Evolutionary conservation across 2,797 vertebrate species (phyloP).

Genomic region (Falco columbarius): DNA sequence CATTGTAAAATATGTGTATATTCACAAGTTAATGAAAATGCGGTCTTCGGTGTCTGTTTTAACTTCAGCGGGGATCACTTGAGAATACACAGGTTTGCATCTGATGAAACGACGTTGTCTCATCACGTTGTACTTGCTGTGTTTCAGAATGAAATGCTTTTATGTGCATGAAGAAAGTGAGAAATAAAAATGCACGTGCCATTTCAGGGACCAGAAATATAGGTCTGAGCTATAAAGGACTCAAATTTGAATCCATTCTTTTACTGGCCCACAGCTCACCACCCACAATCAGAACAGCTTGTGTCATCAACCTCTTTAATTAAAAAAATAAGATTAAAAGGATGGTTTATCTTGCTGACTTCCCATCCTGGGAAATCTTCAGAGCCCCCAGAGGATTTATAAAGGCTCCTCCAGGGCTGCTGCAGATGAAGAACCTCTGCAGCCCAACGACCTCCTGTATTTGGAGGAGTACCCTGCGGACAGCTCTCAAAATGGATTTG

Average conservation of each 20-base stretch:
- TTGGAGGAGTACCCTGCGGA: neutral
- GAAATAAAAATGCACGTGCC: rapidly evolving
- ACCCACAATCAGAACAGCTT: neutral
- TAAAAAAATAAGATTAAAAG: constrained; percentile 8
- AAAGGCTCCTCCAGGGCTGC: neutral
- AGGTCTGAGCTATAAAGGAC: neutral
- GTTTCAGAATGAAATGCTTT: neutral
- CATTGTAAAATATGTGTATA: constrained; percentile 3
- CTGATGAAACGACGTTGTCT: neutral
- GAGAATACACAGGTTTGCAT: constrained; percentile 24
- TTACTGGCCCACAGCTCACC: neutral
- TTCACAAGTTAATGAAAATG: constrained; percentile 4
- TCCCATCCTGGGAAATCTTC: neutral
- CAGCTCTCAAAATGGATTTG: neutral
- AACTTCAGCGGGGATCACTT: neutral
- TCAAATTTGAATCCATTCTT: neutral
- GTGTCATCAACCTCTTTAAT: neutral
- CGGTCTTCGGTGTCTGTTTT: neutral
- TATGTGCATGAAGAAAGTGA: neutral
- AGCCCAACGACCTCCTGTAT: neutral
- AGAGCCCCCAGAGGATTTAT: neutral
- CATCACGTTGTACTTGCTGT: neutral
- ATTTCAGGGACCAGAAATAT: neutral
- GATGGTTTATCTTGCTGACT: neutral
- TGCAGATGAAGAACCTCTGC: neutral